phyloP scores from a whole-genome alignment of 2,797 vertebrate genomes.

The Falco biarmicus region DNA sequence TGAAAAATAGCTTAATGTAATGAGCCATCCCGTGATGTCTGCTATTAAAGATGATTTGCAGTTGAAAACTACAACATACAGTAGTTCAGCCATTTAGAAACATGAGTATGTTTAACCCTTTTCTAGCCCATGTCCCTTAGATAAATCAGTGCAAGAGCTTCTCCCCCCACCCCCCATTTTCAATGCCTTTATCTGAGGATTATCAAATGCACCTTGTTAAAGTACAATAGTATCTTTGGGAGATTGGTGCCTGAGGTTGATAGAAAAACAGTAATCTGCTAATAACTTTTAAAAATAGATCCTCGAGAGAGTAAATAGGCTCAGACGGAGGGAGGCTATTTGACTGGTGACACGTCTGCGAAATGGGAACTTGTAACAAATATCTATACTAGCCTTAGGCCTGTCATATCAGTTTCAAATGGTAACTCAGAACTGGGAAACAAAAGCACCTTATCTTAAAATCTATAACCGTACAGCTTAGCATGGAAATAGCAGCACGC shows the following conservation, averaged over 20 bases:
- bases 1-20: conserved; percentile 94
- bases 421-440: conserved; percentile 19
- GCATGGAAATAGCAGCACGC: neutral
- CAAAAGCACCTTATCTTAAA: conserved; percentile 41
- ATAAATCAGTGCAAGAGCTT: neutral
- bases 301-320: conserved; percentile 74
- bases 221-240: conserved; percentile 70
- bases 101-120: conserved; percentile 73
- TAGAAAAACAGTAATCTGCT: conserved; percentile 80
- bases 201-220: conserved; percentile 79
- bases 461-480: neutral
- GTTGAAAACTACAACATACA: conserved; percentile 86
- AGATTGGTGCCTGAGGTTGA: conserved; percentile 75
- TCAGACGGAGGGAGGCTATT: conserved; percentile 37
- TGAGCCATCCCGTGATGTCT: conserved; percentile 92
- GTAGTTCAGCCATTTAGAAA: conserved; percentile 84
- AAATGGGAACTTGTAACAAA: conserved; percentile 36
- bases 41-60: conserved; percentile 94
- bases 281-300: conserved; percentile 81
- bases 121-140: conserved; percentile 14
- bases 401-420: conserved; percentile 38
- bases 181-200: conserved; percentile 63
- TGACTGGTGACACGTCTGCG: conserved; percentile 44
- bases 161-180: neutral
- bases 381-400: conserved; percentile 41